A percentile compares a stretch with the other conserved stretches of the same genome.
phyloP scores from a whole-genome alignment of 1,140 invertebrate species.

The Hirudo medicinalis region DNA sequence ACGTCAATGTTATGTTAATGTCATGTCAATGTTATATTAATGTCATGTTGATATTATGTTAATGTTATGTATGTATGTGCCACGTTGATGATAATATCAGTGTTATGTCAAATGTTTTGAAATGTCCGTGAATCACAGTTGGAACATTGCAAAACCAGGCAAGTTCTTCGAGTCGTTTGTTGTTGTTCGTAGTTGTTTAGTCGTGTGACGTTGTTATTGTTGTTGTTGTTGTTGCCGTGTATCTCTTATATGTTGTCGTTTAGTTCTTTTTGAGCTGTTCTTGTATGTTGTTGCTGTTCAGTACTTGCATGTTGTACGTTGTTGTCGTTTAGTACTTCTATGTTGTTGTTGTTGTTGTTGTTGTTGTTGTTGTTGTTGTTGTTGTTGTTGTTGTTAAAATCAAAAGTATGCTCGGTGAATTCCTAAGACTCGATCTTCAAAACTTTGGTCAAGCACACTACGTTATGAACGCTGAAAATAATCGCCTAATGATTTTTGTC shows the following conservation, averaged over 20 bases:
- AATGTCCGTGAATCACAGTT: no score
- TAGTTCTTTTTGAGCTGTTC: background rate
- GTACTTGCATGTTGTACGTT: background rate
- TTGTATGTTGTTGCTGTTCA: constrained; percentile 3
- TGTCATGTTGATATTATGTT: background rate
- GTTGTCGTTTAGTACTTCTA: background rate
- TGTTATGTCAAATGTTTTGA: no score
- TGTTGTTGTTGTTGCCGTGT: constrained; percentile 1
- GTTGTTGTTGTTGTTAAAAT: background rate
- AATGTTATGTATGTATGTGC: no score
- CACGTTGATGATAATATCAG: no score
- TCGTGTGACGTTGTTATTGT: background rate
- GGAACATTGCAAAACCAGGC: no score
- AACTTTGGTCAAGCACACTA: no score
- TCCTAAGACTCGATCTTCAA: no score
- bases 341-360: background rate
- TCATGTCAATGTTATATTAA: background rate
- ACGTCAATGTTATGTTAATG: no score
- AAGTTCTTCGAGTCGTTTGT: background rate
- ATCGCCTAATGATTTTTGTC: no score
- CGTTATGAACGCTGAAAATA: no score
- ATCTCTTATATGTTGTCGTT: background rate
- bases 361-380: background rate
- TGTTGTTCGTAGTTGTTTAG: constrained; percentile 11
- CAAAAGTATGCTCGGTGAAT: no score